Percentiles rank a stretch among this genome's conserved stretches.
These are phyloP conservation scores for Hirundichthys speculiger DNA, from an alignment of 2,113 vertebrate genomes.

Conservation along the genomic window DNA sequence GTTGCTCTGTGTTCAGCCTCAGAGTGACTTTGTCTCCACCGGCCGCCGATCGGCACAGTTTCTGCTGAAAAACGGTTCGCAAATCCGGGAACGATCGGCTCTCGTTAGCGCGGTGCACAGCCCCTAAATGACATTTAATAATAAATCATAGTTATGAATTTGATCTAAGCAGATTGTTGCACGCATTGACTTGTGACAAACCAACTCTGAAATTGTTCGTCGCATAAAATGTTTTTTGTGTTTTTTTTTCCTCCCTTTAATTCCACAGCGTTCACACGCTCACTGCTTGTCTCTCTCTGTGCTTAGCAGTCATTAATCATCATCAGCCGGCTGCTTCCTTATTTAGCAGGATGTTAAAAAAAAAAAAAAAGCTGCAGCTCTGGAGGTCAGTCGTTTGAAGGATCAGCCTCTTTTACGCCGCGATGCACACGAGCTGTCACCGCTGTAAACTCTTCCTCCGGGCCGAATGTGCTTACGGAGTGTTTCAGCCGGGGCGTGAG, in stretches of 20 bases:
- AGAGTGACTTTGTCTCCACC: conserved; percentile 78
- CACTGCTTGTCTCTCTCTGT: conserved; percentile 36
- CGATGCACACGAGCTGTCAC: conserved; percentile 1
- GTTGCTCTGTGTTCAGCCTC: conserved; percentile 58
- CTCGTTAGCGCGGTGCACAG: conserved; percentile 36
- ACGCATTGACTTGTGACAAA: conserved; percentile 45
- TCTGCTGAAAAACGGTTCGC: conserved; percentile 68
- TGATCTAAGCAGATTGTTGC: conserved; percentile 57
- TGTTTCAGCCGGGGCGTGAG: conserved; percentile 7
- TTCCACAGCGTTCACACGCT: conserved; percentile 23
- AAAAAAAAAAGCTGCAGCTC: conserved; percentile 35
- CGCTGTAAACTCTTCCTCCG: conserved; percentile 8
- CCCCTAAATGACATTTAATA: conserved; percentile 41
- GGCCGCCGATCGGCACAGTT: conserved; percentile 80
- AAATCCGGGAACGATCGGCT: conserved; percentile 48
- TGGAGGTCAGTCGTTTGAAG: conserved; percentile 30
- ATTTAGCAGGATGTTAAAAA: conserved; percentile 52
- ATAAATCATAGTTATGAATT: conserved; percentile 61
- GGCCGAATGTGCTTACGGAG: conserved; percentile 14
- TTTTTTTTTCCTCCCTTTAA: conserved; percentile 28
- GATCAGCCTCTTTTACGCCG: conserved; percentile 13
- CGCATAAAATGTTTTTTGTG: conserved; percentile 8
- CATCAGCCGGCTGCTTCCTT: conserved; percentile 53
- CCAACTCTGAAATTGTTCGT: conserved; percentile 41
- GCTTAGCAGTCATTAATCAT: conserved; percentile 61